Base-by-base conservation (phyloP, 1,140 invertebrate species). In the Leptonema lineaticorne region DNA sequence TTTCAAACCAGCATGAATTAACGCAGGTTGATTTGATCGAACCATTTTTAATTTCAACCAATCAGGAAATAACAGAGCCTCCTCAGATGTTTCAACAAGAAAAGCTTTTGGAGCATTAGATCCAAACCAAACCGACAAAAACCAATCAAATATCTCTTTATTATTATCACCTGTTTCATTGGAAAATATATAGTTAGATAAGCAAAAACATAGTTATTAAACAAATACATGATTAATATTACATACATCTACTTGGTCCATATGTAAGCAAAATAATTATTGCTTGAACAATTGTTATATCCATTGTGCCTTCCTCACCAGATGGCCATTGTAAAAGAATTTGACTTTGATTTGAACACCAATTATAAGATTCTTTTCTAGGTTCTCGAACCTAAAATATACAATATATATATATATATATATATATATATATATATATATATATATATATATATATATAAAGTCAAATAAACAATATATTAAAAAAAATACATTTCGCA, bases 21-120 rank as follows among this genome's bases (percentile, higher is more conserved):
- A 81, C 56, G 89, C 80, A 0, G 90, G 84, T 20, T 95, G 90
- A 41, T 89, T 90, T 0, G 93, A 96, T 8, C 94, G 85, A 59
- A 98, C 95, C 90, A 98, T 96, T 74, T 92, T 85, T 0, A 98
- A 80, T 75, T 96, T 95, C 69, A 98, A 82, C 95, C 95, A 98
- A 82, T 98, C 96, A 0, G 95, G 95, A 67, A 96, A 87, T 14
- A 97, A 85, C 11, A 92, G 81, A 4, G 92, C 92, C 76, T 95
- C 92, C 76, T 95, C 93, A 7, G 90, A 89, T 0, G 92, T 92
- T 75, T 94, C 92, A 0, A 91, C 86, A 0, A 94, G 80, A 75
- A 88, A 94, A 0, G 92, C 94, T 74, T 90, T 88, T 0, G 94
- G 94, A 2, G 86, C 79, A 27, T 86, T 86, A 5, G 80, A 74